phyloP scores from a whole-genome alignment of 2,113 vertebrate genomes.

The Onychostruthus taczanowskii region DNA sequence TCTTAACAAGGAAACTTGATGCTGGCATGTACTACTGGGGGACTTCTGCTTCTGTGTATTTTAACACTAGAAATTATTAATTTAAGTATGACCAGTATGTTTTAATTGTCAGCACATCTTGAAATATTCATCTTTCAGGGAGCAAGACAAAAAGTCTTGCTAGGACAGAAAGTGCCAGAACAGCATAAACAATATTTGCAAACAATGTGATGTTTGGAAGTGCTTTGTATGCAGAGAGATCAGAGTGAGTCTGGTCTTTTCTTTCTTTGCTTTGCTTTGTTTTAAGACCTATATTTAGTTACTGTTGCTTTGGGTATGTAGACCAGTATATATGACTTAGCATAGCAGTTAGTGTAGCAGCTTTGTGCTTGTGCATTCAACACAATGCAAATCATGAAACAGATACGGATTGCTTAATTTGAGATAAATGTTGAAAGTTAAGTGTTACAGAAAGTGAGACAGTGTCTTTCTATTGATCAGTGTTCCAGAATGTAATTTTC shows the following conservation, averaged over 20 bases:
- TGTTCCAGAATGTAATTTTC: neutral
- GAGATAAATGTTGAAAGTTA: neutral
- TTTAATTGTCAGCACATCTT: neutral
- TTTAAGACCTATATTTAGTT: neutral
- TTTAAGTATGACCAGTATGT: neutral
- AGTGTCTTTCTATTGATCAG: neutral
- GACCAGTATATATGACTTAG: neutral
- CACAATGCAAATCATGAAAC: neutral
- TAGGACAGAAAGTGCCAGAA: neutral
- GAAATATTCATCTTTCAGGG: neutral
- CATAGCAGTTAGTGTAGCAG: neutral
- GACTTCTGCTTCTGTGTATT: neutral
- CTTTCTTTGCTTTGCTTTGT: neutral
- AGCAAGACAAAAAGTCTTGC: neutral
- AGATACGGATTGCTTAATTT: neutral
- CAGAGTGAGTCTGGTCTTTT: neutral
- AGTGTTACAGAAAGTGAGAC: neutral
- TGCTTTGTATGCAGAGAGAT: neutral
- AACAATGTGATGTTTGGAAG: neutral
- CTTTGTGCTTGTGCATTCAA: neutral
- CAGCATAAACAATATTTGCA: neutral
- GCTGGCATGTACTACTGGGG: neutral
- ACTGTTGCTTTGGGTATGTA: neutral
- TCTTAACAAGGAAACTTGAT: neutral
- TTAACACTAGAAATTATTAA: neutral